Base-by-base conservation (phyloP, 37 sponge, comb jelly and placozoan genomes). In the Amphimedon queenslandica region DNA sequence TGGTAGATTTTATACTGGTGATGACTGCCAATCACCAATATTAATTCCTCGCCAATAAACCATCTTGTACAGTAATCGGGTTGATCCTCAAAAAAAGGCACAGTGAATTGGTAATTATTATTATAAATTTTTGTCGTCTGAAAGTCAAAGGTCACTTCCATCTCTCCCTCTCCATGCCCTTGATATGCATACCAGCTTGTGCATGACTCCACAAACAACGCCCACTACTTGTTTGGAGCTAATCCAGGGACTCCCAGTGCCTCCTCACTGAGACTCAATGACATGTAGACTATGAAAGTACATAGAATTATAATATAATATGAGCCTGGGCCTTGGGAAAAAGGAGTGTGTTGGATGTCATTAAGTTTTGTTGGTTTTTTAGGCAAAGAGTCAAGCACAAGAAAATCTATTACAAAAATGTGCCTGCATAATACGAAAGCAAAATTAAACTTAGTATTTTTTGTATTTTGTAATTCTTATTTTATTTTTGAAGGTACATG, bases 171-270 rank as follows among this genome's bases (percentile, higher is more conserved):
- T 32, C 92, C 92, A n/a, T 76, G 78, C 57, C 87, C 92, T 10
- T 64, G 92, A 36, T 92, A 57, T 47, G 92, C 84, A 1, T 84
- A 92, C 67, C 88, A 87, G 84, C 64, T 92, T 32, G 81, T 92
- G 20, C 86, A 72, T 41, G 84, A 92, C 64, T 70, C 37, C 20
- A 16, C 41, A 11, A 57, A 64, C 23, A 78, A 92, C 60, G 58
- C 70, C 39, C 87, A 92, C 58, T 92, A 87, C 87, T 57, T 92
- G 78, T 92, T 87, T 79, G 92, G 87, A 32, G 92, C 87, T 34
- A 79, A 87, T 73, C 81, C 81, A 37, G 84, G 80, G 51, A 37
- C 37, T 42, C 28, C 47, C 33, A 55, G 69, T 36, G 18, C 34
- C 1, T n/a, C 18, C 56, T 67, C 55, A 27, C 74, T 79, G 76